Evolutionary conservation across 35 echinoderm and acorn worm species (phyloP).

Genomic region (Lytechinus pictus): DNA sequence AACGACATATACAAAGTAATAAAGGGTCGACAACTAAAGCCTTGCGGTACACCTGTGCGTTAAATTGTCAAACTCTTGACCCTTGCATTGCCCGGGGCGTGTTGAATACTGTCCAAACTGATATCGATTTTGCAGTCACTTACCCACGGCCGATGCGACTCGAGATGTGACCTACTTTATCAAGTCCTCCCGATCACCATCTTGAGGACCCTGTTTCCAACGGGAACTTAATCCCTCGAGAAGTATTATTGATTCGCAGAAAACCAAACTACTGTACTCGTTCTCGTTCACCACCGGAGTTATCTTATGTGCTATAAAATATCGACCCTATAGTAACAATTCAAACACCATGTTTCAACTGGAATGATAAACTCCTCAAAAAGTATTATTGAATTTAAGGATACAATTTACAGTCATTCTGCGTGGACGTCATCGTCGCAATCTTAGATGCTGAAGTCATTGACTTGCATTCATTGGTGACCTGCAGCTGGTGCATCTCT

Average conservation of each 20-base stretch:
- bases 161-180: not conserved
- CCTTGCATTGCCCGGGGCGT: not conserved
- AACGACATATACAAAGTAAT: not conserved
- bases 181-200: not conserved
- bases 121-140: not conserved
- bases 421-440: too few species aligned
- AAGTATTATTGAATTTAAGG: too few species aligned
- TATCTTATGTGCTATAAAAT: too few species aligned
- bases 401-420: too few species aligned
- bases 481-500: too few species aligned
- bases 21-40: not conserved
- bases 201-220: not conserved
- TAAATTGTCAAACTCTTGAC: slow-evolving; percentile 4
- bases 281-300: not conserved
- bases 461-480: too few species aligned
- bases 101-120: not conserved
- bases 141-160: not conserved
- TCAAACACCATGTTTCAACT: too few species aligned
- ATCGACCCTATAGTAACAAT: too few species aligned
- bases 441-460: too few species aligned
- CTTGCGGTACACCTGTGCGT: not conserved
- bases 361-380: too few species aligned
- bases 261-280: not conserved
- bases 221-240: not conserved
- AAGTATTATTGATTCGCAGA: not conserved